Conservation (phyloP, 2,797 vertebrate species). For the Todus mexicanus region DNA sequence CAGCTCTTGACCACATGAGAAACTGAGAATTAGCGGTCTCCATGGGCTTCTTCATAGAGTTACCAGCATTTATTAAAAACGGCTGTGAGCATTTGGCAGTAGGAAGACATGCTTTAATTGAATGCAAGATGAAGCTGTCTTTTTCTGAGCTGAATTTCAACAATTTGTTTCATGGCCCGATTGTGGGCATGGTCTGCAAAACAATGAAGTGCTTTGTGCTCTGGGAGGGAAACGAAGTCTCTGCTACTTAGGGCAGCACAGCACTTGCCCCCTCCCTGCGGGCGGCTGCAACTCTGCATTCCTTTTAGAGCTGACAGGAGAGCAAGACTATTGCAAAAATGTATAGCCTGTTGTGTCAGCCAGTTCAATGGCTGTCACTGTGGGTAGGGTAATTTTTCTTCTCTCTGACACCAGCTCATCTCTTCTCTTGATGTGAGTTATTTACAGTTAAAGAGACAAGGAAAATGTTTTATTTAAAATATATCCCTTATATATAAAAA, state of each 20-base stretch:
- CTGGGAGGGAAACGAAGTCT: neutral
- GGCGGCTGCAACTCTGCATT: neutral
- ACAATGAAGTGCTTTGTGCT: neutral
- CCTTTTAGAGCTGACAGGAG: neutral
- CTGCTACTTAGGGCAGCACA: neutral
- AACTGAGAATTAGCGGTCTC: neutral
- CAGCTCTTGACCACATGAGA: neutral
- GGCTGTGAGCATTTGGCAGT: neutral
- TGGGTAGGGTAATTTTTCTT: neutral
- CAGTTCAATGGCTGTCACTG: neutral
- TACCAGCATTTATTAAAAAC: neutral
- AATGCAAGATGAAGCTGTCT: neutral
- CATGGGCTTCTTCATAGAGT: neutral
- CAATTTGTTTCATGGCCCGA: neutral
- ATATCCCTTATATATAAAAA: neutral
- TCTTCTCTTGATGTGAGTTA: neutral
- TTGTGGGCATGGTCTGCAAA: neutral
- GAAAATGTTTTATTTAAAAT: neutral
- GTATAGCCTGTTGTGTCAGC: neutral
- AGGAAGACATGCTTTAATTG: neutral
- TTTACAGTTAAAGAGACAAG: neutral
- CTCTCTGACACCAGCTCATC: neutral
- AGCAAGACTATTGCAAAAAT: neutral
- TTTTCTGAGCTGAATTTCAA: neutral
- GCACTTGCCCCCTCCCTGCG: neutral